Evolutionary conservation across 1,140 invertebrate species (phyloP), one percentile per base, ranked within the genome.

Genomic region (Euwallacea similis): DNA sequence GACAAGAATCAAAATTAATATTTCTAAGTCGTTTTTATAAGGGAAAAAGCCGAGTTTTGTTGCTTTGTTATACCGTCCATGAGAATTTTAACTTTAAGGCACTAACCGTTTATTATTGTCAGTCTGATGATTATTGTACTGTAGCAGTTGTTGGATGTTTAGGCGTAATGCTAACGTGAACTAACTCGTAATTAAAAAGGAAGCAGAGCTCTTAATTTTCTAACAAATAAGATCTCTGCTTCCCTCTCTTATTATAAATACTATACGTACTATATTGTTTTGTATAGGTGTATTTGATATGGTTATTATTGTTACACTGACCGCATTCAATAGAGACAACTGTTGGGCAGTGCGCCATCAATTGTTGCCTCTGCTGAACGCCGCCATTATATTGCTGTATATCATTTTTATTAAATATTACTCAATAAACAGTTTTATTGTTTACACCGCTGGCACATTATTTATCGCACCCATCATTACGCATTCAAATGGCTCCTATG

Each of bases 391-490:
- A 65, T 41, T 54, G 62, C 64, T 66, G 64, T 66, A 66, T 66
- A 66, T 66, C 64, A 43, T 66, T 66, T 66, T 66, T 33, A 33
- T 33, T 33, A 33, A 33, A 66, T 66, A 50, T 56, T 66, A 66
- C 47, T 56, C 50, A 66, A 66, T 66, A 66, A 66, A 66, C 50
- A 66, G 33, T 64, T 66, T 56, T 66, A 66, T 66, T 66, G 64
- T 66, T 66, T 66, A 66, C 21, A 33, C 21, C 1, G 4, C 21
- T 33, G 4, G 21, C 21, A 33, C 4, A 33, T 33, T 33, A 33
- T 33, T 33, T 33, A 33, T 33, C 21, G 21, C 21, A 33, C 4
- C 21, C 4, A 1, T 33, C 21, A 33, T 33, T 33, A 33, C 21
- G 21, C 21, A 33, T 2, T 33, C 21, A 33, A 33, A 33, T 33